Evolutionary conservation across 2,888 invertebrate genomes (phyloP).

Genomic region (Celastrina argiolus): DNA sequence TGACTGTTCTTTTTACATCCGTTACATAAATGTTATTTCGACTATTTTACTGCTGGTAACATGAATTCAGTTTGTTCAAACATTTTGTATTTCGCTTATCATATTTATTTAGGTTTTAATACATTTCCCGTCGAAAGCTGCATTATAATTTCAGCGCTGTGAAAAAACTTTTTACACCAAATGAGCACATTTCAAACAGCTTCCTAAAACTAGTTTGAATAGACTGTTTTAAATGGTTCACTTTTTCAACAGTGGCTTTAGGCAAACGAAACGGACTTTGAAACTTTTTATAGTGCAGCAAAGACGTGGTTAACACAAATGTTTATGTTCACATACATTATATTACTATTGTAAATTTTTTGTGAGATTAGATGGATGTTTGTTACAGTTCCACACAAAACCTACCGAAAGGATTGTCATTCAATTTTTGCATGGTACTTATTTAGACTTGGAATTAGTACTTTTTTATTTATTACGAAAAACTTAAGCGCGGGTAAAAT

Average conservation of each 20-base stretch:
- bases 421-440: too few relatives aligned
- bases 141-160: not conserved
- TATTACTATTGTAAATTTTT: too few relatives aligned
- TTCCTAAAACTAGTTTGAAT: not conserved
- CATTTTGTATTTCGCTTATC: constrained; percentile 3
- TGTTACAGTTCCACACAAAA: too few relatives aligned
- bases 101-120: constrained; percentile 3
- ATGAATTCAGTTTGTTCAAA: not conserved
- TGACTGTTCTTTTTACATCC: too few relatives aligned
- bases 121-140: not conserved
- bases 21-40: not conserved
- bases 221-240: constrained; percentile 4
- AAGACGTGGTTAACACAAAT: too few relatives aligned
- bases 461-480: too few relatives aligned
- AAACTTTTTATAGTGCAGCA: not conserved
- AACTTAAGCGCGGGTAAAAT: too few relatives aligned
- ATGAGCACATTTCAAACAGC: constrained; percentile 4
- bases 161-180: not conserved
- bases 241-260: not conserved
- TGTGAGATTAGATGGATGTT: too few relatives aligned
- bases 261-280: not conserved
- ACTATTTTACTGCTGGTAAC: not conserved
- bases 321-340: too few relatives aligned
- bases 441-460: too few relatives aligned
- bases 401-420: too few relatives aligned